Conservation (phyloP, 2,113 vertebrate species). For the Motacilla alba region DNA sequence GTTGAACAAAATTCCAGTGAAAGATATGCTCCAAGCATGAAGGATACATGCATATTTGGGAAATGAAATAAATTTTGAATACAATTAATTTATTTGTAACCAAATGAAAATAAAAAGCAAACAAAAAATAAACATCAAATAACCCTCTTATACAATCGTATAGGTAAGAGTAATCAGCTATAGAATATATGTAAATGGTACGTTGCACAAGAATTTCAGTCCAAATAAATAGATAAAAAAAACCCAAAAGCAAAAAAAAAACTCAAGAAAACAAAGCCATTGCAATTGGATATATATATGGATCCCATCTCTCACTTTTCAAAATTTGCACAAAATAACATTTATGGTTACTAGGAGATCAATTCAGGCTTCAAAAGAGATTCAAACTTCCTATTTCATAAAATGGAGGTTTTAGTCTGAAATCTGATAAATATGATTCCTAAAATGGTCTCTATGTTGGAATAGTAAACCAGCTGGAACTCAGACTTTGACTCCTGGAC, state of each 20-base stretch:
- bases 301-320: background rate
- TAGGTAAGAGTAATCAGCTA: background rate
- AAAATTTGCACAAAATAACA: background rate
- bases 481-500: background rate
- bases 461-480: background rate
- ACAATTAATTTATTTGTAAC: background rate
- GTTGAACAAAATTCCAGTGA: background rate
- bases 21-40: background rate
- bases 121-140: no score
- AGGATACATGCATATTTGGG: background rate
- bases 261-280: background rate
- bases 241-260: accelerated
- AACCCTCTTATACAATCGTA: background rate
- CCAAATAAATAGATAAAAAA: background rate
- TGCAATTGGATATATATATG: background rate
- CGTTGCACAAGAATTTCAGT: background rate
- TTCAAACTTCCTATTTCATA: background rate
- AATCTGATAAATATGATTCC: background rate
- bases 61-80: background rate
- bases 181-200: background rate
- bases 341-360: background rate
- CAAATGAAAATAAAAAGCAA: background rate
- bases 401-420: background rate
- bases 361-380: background rate
- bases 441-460: background rate